These are phyloP conservation scores for Stomorhina lunata DNA, from an alignment of 2,888 invertebrate genomes.

Conservation along the genomic window DNA sequence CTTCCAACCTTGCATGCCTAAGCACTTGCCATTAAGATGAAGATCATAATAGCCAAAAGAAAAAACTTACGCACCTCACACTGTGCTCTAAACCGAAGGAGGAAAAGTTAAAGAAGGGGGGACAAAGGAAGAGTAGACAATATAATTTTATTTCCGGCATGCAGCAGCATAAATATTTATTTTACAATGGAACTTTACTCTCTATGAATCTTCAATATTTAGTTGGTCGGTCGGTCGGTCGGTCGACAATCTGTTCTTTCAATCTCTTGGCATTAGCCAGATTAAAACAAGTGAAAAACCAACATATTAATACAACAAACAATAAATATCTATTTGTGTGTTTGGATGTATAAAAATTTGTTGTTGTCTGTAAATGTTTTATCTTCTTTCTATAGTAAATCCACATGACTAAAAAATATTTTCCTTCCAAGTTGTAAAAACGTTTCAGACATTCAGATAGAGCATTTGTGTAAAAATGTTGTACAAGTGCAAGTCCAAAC, in stretches of 20 bases:
- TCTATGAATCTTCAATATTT: slow-evolving; percentile 50
- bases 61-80: not conserved
- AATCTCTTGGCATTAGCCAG: slow-evolving; percentile 33
- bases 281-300: not conserved
- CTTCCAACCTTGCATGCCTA: too few species aligned
- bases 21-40: slow-evolving; percentile 26
- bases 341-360: not conserved
- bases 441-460: too few species aligned
- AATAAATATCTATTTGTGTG: not conserved
- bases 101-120: slow-evolving; percentile 9
- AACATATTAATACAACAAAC: not conserved
- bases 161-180: slow-evolving; percentile 53
- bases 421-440: too few species aligned
- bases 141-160: slow-evolving; percentile 64
- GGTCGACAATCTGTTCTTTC: slow-evolving; percentile 37
- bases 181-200: not conserved
- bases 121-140: slow-evolving; percentile 24
- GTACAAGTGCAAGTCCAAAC: slow-evolving; percentile 7
- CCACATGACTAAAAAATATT: slow-evolving; percentile 14
- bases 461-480: not conserved
- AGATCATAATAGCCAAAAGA: slow-evolving; percentile 30
- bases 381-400: slow-evolving; percentile 46
- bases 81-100: slow-evolving; percentile 21
- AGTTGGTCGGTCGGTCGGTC: too few species aligned
- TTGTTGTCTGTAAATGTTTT: slow-evolving; percentile 29